Evolutionary conservation across 2,888 invertebrate genomes (phyloP), one percentile per base, ranked within the genome.

Genomic region (Hyles lineata): DNA sequence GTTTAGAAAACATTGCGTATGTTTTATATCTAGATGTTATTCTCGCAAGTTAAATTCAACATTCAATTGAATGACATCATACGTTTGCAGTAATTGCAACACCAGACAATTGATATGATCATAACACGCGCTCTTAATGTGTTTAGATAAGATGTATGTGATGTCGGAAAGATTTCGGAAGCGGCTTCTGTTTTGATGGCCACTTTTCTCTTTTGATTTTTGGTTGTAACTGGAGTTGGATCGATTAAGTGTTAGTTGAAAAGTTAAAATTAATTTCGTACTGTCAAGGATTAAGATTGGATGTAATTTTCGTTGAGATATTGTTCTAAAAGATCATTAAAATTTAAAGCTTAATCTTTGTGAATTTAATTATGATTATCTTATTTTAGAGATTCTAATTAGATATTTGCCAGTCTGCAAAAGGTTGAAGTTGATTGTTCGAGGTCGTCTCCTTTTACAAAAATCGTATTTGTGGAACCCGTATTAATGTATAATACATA

Each of bases 61-160:
- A 81, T 81, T 83, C 79, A 77, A 80, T 80, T 75, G 76, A 76
- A 86, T 87, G 87, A 87, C 83, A 85, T 85, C 85, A 87, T 83
- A 50, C 50, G 43, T 67, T 23, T 50, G 50, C 23, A 67, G 67
- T 67, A 82, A 82, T 82, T 82, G 81, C 78, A 79, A 78, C 75
- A 74, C 75, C 79, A 79, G 81, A 85, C 86, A 84, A 87, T 87
- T 87, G 86, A 79, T 79, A 80, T 78, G 81, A 83, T 86, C 87
- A 86, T 83, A 86, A 85, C 84, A 83, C 77, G 73, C 76, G 77
- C 79, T 78, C 75, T 80, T 80, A 85, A 75, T 78, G 73, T 71
- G 74, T 73, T 78, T 77, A 80, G 80, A 82, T 82, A 80, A 79
- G 79, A 78, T 75, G 80, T 73, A 79, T 78, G 74, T 73, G 77